A percentile compares a stretch with the other conserved stretches of the same genome.
phyloP scores from a whole-genome alignment of 2,797 vertebrate species.

The Pseudochirops cupreus region DNA sequence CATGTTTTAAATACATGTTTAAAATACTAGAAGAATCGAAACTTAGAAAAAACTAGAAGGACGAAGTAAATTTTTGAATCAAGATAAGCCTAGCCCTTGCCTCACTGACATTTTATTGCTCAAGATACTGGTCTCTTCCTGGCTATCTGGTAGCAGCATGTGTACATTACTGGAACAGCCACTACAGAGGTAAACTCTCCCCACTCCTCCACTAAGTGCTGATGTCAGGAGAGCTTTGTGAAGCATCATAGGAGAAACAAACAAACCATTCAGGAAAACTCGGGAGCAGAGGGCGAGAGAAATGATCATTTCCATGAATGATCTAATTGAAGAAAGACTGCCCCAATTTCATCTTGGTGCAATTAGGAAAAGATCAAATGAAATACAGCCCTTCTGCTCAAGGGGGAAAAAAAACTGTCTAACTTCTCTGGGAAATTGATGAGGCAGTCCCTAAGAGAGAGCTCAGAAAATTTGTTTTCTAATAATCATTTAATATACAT shows the following conservation, averaged over 20 bases:
- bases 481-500: neutral
- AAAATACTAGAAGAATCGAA: neutral
- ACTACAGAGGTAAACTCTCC: neutral
- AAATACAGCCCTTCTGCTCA: slow-evolving; percentile 7
- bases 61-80: neutral
- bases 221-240: neutral
- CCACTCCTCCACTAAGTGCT: neutral
- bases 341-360: neutral
- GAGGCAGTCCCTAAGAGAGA: neutral
- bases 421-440: neutral
- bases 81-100: neutral
- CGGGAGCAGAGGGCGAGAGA: neutral
- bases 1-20: neutral
- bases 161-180: neutral
- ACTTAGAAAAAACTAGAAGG: neutral
- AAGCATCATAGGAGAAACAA: neutral
- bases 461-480: neutral
- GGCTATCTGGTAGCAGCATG: slow-evolving; percentile 38
- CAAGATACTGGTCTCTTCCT: neutral
- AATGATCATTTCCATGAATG: neutral
- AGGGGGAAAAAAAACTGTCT: neutral
- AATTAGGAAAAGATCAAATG: neutral
- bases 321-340: neutral
- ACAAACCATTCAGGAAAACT: neutral
- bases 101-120: neutral